phyloP scores from a whole-genome alignment of 2,888 invertebrate species.

The Plagodis pulveraria region DNA sequence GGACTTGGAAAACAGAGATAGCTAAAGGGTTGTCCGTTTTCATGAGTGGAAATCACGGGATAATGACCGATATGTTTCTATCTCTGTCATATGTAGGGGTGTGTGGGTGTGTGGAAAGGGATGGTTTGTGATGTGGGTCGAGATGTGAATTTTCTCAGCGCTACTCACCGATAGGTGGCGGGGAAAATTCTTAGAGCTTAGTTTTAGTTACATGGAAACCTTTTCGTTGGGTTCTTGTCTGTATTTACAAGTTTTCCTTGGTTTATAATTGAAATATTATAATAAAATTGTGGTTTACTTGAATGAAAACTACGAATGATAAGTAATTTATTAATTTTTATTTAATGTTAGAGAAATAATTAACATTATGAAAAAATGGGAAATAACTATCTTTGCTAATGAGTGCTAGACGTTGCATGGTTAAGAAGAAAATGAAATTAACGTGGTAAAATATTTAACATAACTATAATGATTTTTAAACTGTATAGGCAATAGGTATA shows the following conservation, averaged over 20 bases:
- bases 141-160: constrained; percentile 56
- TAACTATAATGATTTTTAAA: too few relatives aligned
- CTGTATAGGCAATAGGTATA: too few relatives aligned
- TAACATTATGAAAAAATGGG: too few relatives aligned
- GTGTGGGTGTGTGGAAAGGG: constrained; percentile 74
- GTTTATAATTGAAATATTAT: background rate
- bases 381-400: too few relatives aligned
- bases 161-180: constrained; percentile 82
- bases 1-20: constrained; percentile 73
- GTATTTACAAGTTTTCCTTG: background rate
- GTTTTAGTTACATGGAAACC: constrained; percentile 34
- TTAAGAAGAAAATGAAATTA: too few relatives aligned
- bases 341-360: too few relatives aligned
- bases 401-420: too few relatives aligned
- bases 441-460: too few relatives aligned
- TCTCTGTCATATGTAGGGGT: constrained; percentile 79
- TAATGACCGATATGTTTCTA: constrained; percentile 71
- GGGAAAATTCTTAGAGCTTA: constrained; percentile 42
- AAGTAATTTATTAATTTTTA: too few relatives aligned
- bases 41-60: constrained; percentile 68
- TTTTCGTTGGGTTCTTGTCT: constrained; percentile 24
- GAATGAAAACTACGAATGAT: too few relatives aligned
- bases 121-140: constrained; percentile 55
- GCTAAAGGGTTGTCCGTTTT: constrained; percentile 78
- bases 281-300: background rate